phyloP scores from a whole-genome alignment of 2,888 invertebrate genomes.

The Anthophora plumipes region DNA sequence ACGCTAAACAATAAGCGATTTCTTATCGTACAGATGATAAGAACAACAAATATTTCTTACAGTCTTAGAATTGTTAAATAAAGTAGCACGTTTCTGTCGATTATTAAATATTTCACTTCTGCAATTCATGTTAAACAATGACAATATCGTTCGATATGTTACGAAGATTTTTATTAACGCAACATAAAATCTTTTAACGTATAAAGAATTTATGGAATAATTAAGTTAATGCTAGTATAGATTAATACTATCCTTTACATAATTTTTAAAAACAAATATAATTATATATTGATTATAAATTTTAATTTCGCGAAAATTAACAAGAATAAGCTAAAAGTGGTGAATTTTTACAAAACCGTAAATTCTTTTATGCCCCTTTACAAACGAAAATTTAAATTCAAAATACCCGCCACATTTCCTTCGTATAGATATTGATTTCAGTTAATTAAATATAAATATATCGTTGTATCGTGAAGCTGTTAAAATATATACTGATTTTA shows the following conservation, averaged over 20 bases:
- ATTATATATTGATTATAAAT: not conserved
- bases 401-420: not conserved
- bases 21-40: slow-evolving; percentile 48
- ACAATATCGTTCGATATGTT: not conserved
- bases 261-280: not conserved
- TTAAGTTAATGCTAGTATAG: not conserved
- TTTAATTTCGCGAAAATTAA: too few relatives aligned
- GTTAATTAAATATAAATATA: not conserved
- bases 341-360: not conserved
- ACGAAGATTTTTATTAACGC: not conserved
- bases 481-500: not conserved
- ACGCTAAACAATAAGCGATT: not conserved
- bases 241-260: not conserved
- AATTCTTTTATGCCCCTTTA: not conserved
- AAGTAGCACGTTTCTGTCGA: not conserved
- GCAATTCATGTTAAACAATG: not conserved
- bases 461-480: not conserved
- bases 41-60: not conserved
- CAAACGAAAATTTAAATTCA: not conserved
- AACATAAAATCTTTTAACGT: not conserved
- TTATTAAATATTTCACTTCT: not conserved
- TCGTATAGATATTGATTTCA: not conserved
- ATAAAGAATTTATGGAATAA: not conserved
- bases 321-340: too few relatives aligned
- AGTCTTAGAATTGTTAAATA: not conserved